phyloP scores from a whole-genome alignment of 1,140 invertebrate species.

The Drosophila hydei region DNA sequence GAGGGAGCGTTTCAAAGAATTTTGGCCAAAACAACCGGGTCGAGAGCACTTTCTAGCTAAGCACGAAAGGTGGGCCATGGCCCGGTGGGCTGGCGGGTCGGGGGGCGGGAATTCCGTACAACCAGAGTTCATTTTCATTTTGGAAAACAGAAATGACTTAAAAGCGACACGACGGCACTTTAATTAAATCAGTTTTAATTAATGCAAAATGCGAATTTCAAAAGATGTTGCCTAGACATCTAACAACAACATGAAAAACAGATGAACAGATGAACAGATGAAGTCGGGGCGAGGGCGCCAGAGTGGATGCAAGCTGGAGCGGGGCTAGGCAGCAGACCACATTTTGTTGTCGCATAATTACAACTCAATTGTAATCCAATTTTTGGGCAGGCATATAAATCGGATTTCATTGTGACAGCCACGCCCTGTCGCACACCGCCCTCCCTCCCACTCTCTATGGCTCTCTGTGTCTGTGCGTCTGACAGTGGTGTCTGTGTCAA shows the following conservation, averaged over 20 bases:
- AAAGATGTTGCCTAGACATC: constrained; percentile 57
- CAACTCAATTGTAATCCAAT: constrained; percentile 82
- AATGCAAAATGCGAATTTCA: constrained; percentile 80
- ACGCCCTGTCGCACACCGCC: constrained; percentile 13
- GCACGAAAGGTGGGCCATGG: neutral
- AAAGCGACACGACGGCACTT: constrained; percentile 71
- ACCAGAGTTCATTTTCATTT: constrained; percentile 14
- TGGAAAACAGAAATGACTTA: constrained; percentile 49
- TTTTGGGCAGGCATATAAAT: constrained; percentile 75
- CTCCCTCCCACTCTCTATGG: neutral
- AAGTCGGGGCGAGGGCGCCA: neutral
- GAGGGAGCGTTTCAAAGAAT: constrained; percentile 35
- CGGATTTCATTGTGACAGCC: constrained; percentile 66
- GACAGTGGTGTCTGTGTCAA: constrained; percentile 74
- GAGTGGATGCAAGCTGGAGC: no score
- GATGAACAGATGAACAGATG: neutral
- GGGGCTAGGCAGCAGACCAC: neutral
- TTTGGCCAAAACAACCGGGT: constrained; percentile 36
- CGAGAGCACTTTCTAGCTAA: constrained; percentile 52
- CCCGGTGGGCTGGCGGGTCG: neutral
- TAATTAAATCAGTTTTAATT: constrained; percentile 82
- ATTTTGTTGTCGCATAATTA: constrained; percentile 81
- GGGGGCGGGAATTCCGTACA: constrained; percentile 2
- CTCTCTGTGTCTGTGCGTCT: neutral
- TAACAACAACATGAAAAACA: constrained; percentile 52